Evolutionary conservation across 2,797 vertebrate genomes (phyloP), one percentile per base, ranked within the genome.

Genomic region (Melanogrammus aeglefinus): DNA sequence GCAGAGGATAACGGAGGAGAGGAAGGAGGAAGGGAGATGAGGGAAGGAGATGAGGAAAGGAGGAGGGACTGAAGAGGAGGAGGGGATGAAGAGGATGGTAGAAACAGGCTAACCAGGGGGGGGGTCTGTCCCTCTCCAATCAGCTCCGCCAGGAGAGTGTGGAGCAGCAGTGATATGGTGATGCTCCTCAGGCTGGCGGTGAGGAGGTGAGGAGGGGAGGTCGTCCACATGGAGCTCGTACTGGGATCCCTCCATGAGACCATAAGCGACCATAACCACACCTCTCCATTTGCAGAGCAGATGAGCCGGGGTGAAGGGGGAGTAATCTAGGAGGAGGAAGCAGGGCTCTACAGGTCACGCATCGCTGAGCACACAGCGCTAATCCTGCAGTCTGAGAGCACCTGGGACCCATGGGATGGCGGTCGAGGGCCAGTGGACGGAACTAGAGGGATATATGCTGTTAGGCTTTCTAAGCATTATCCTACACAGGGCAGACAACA

Each of bases 141-240:
- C 85, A 84, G 88, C 86, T 91, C 81, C 80, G 83, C 82, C 80
- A 82, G 85, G 57, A n/a, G 57, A n/a, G 57, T 63, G 57, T 21
- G 89, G 88, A 77, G 87, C 84, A 81, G 86, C 84, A 92, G 92
- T 92, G 91, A 92, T 92, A 93, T 92, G 92, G 91, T 63, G 92
- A 94, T 93, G 86, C 83, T 82, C 84, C 89, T 83, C 82, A 76
- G 86, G 90, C 12, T 44, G 4, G 89, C 75, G 8, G 84, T 76
- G 83, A 84, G 84, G 84, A 77, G 85, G 83, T 80, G 83, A 81
- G 80, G 85, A 85, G 83, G 76, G 83, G 88, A 91, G 90, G 92
- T 92, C 93, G 91, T 92, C 83, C 79, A 80, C 86, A 82, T 86
- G 88, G 86, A 87, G 87, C 85, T 29, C 13, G 81, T 82, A 77